Percentiles rank a stretch among this genome's conserved stretches.
Evolutionary conservation across 2,113 vertebrate species (phyloP).

Genomic region (Genyomyrus donnyi): DNA sequence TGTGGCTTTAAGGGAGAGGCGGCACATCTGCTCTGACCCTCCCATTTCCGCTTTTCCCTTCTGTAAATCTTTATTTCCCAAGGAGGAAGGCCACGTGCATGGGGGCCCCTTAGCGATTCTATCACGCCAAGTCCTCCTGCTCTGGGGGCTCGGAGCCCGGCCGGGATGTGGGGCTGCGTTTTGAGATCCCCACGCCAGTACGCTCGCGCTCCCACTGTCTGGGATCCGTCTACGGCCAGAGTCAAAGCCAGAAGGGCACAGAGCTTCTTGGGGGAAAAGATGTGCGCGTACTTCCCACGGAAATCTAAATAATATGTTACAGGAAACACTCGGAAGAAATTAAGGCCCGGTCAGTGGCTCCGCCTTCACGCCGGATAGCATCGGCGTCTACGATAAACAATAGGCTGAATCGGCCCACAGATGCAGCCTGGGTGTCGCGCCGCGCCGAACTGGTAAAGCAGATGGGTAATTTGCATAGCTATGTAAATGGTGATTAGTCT

Average conservation of each 20-base stretch:
- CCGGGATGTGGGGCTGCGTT: neutral
- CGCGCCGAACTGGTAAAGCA: neutral
- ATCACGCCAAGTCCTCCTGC: neutral
- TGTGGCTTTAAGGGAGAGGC: neutral
- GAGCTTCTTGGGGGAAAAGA: neutral
- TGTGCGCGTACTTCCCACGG: neutral
- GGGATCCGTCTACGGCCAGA: neutral
- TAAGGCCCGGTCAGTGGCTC: neutral
- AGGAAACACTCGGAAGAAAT: neutral
- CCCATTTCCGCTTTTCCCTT: neutral
- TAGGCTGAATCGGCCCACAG: neutral
- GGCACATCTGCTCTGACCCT: neutral
- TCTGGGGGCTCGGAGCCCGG: neutral
- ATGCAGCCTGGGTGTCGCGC: neutral
- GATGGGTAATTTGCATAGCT: constrained; percentile 16
- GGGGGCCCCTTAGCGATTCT: neutral
- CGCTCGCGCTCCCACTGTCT: neutral
- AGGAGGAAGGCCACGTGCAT: neutral
- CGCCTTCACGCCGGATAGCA: neutral
- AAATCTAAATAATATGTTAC: neutral
- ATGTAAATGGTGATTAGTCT: constrained; percentile 16
- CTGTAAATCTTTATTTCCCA: neutral
- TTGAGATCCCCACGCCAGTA: neutral
- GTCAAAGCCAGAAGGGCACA: neutral
- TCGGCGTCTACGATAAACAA: neutral